phyloP scores from a whole-genome alignment of 1,140 invertebrate genomes.

The Philaenus spumarius region DNA sequence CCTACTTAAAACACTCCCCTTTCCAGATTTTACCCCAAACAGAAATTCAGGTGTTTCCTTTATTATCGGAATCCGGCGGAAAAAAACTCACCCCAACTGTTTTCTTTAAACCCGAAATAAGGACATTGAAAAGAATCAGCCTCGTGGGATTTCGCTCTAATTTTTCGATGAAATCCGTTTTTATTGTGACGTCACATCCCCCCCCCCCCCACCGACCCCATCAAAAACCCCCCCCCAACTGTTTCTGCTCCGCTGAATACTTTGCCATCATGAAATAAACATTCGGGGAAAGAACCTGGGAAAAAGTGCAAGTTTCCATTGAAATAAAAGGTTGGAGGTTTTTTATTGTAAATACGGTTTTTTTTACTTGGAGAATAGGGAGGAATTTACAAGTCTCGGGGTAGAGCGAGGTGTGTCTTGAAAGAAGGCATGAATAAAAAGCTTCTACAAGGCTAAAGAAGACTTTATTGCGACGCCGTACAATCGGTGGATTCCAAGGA shows the following conservation, averaged over 20 bases:
- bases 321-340: background rate
- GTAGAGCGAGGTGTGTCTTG: background rate
- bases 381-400: background rate
- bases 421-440: background rate
- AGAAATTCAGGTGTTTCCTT: constrained; percentile 15
- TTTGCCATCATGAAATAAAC: background rate
- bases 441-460: background rate
- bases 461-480: background rate
- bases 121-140: background rate
- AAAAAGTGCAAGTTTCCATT: background rate
- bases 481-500: background rate
- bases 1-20: background rate
- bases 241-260: no score
- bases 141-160: constrained; percentile 9
- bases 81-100: constrained; percentile 2
- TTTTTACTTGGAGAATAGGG: background rate
- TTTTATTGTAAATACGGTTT: background rate
- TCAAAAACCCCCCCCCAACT: no score
- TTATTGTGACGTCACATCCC: constrained; percentile 11
- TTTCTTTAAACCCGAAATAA: constrained; percentile 7
- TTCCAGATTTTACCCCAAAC: no score
- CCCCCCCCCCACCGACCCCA: background rate
- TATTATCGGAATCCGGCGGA: background rate
- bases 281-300: constrained; percentile 7
- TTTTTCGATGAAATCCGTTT: constrained; percentile 9